Conservation (phyloP, 2,797 vertebrate species). For the Galago senegalensis region DNA sequence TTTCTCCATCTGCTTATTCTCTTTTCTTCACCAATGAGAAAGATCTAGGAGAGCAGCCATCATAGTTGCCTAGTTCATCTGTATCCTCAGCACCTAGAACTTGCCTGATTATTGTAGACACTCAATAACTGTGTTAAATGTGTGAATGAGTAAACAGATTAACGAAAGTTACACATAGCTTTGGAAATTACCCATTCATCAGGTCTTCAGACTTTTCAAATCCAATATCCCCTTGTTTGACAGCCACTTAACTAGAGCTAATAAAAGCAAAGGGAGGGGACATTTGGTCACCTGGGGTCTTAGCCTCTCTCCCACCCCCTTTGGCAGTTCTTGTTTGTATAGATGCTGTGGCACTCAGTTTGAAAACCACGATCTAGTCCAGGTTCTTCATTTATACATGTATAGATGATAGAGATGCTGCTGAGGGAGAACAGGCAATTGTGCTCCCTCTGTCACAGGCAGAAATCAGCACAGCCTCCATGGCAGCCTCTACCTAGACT, state of each 20-base stretch:
- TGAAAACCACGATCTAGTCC: not conserved
- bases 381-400: not conserved
- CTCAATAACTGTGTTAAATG: not conserved
- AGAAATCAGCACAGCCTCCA: not conserved
- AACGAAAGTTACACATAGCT: not conserved
- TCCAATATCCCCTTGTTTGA: not conserved
- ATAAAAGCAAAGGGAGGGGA: not conserved
- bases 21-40: not conserved
- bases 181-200: conserved; percentile 11
- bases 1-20: conserved; percentile 18
- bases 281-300: not conserved
- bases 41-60: not conserved
- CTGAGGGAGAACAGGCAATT: not conserved
- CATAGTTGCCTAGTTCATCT: not conserved
- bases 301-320: not conserved
- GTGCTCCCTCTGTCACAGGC: not conserved
- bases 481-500: not conserved
- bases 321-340: not conserved
- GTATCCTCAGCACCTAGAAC: not conserved
- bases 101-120: not conserved
- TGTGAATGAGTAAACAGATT: not conserved
- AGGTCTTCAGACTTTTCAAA: not conserved
- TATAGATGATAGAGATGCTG: not conserved
- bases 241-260: not conserved
- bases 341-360: not conserved